Conservation (phyloP, 1,140 invertebrate genomes). For the Wasmannia auropunctata region DNA sequence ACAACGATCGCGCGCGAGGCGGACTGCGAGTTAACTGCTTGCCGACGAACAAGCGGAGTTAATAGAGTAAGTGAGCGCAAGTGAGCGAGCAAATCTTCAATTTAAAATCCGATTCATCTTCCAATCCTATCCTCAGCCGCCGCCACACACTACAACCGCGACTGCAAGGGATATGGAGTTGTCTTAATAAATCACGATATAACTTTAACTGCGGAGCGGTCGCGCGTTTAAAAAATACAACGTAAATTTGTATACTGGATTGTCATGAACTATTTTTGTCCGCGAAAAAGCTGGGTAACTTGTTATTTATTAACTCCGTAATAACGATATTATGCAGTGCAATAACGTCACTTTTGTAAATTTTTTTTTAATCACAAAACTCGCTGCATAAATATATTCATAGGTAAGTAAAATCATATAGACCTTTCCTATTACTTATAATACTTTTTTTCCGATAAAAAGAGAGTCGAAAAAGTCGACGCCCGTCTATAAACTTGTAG, state of each 20-base stretch:
- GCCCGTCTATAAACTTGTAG: neutral
- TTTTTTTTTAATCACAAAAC: neutral
- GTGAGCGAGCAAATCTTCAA: slow-evolving; percentile 54
- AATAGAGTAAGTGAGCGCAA: slow-evolving; percentile 51
- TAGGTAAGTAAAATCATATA: neutral
- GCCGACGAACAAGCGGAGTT: neutral
- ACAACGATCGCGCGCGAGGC: slow-evolving; percentile 10
- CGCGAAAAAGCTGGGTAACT: neutral
- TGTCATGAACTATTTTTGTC: neutral
- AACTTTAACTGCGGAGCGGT: neutral
- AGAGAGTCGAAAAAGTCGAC: neutral
- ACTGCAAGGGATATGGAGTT: slow-evolving; percentile 4
- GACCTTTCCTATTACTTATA: neutral
- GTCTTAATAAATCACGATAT: slow-evolving; percentile 35
- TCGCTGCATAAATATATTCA: neutral
- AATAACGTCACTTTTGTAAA: neutral
- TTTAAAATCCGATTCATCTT: slow-evolving; percentile 58
- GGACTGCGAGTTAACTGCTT: slow-evolving; percentile 30
- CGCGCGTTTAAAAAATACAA: neutral
- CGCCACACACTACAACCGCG: neutral
- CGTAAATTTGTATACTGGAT: neutral
- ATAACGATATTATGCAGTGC: neutral
- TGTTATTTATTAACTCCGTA: neutral
- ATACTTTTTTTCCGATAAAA: neutral
- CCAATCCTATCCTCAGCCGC: slow-evolving; percentile 19